These are phyloP conservation scores for Vannuccia rotundouncinata DNA, from an alignment of 2,888 invertebrate species.

Conservation along the genomic window DNA sequence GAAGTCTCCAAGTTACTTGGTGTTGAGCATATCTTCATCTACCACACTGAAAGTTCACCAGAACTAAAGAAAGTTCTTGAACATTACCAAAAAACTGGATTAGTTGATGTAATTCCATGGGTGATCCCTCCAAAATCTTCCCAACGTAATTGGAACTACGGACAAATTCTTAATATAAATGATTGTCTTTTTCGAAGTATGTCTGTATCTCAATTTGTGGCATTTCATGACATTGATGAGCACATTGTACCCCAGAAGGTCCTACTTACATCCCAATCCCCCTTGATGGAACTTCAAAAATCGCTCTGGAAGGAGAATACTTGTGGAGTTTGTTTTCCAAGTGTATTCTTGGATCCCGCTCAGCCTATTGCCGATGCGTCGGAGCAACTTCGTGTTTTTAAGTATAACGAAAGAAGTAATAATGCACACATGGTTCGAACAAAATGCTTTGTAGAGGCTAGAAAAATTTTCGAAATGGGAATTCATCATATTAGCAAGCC, in stretches of 20 bases:
- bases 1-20: slow-evolving; percentile 11
- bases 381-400: background rate
- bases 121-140: background rate
- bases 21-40: background rate
- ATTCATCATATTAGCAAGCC: background rate
- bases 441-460: background rate
- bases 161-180: background rate
- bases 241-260: background rate
- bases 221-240: slow-evolving; percentile 7
- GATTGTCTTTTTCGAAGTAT: background rate
- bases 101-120: background rate
- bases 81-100: background rate
- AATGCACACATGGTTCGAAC: background rate
- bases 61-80: background rate
- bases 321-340: background rate
- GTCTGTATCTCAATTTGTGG: background rate
- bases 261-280: background rate
- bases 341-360: background rate
- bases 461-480: background rate
- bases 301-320: background rate
- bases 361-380: background rate
- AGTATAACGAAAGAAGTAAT: background rate
- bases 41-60: background rate
- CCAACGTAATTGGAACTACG: background rate
- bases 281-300: background rate